These are phyloP conservation scores for Calyptomena viridis DNA, from an alignment of 2,113 vertebrate species.

Conservation along the genomic window DNA sequence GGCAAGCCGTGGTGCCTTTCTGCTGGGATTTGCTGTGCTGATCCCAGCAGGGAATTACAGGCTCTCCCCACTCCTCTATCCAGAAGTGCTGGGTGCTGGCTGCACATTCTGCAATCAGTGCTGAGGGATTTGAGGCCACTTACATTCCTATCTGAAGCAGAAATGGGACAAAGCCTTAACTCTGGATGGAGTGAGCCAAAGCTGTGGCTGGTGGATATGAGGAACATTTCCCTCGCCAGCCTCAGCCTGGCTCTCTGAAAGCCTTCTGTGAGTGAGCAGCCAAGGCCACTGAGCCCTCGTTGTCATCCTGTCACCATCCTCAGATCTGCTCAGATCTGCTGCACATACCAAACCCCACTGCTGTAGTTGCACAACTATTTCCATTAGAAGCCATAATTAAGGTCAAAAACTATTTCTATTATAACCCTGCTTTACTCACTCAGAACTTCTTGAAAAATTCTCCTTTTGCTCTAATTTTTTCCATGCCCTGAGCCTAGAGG, in stretches of 20 bases:
- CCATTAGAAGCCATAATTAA: conserved; percentile 67
- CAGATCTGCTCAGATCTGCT: neutral
- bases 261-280: neutral
- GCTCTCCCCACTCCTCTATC: neutral
- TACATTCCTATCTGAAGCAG: neutral
- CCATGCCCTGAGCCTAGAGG: conserved; percentile 10
- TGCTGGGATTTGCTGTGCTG: neutral
- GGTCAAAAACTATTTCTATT: conserved; percentile 56
- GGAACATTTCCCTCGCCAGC: neutral
- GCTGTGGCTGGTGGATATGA: neutral
- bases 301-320: neutral
- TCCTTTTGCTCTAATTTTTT: conserved; percentile 42
- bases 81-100: rapidly evolving
- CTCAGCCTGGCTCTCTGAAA: neutral
- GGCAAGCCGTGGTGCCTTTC: neutral
- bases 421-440: conserved; percentile 9
- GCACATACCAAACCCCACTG: conserved; percentile 8
- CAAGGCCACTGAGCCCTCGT: neutral
- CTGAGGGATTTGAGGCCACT: neutral
- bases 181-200: neutral
- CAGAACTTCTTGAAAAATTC: conserved; percentile 16
- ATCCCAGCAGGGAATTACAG: neutral
- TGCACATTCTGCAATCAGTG: neutral
- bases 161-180: neutral
- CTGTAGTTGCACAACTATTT: conserved; percentile 35